Base-by-base conservation (phyloP, 2,113 vertebrate species). In the Semnopithecus entellus region DNA sequence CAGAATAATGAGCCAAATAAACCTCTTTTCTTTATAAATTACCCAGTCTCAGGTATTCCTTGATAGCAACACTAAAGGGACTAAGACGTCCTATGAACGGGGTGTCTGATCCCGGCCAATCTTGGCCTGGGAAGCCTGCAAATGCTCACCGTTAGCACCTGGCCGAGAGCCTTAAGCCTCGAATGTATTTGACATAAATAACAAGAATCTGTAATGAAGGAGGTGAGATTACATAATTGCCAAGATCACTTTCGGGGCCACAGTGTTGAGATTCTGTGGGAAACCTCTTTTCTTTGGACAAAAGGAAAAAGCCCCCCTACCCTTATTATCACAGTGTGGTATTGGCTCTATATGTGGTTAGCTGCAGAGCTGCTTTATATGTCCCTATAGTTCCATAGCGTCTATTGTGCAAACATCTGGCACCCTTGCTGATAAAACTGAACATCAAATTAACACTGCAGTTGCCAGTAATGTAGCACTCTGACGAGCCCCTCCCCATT, bases 321-420 rank as follows among this genome's bases (percentile, higher is more conserved):
- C 45, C 76, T 68, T 25, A 55, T 12, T 10, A 18, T 16, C 81
- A 8, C 27, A 25, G 82, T 3, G 83, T 18, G 45, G 50, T 11
- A 4, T 0, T 18, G 11, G 87, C 50, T 6, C 0, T 5, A 11
- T 0, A 9, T 0, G 38, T 12, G 86, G 73, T 32, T 25, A 8
- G 91, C 32, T n/a, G 85, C 10, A 48, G 43, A 57, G 70, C 27
- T 0, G 5, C 40, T 32, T 82, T 40, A 14, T 3, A 14, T 1
- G 52, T 45, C 72, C 78, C 52, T 27, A 0, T 0, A 57, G 35
- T 16, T 57, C 17, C 0, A 18, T 0, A n/a, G 93, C 45, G 86
- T 79, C 90, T 22, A 40, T 18, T 57, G 70, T 57, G n/a, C n/a
- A 73, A 48, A 50, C 73, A 79, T 59, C 78, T 48, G 87, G 83